Evolutionary conservation across 2,797 vertebrate genomes (phyloP), one percentile per base, ranked within the genome.

Genomic region (Chaetophractus vellerosus): DNA sequence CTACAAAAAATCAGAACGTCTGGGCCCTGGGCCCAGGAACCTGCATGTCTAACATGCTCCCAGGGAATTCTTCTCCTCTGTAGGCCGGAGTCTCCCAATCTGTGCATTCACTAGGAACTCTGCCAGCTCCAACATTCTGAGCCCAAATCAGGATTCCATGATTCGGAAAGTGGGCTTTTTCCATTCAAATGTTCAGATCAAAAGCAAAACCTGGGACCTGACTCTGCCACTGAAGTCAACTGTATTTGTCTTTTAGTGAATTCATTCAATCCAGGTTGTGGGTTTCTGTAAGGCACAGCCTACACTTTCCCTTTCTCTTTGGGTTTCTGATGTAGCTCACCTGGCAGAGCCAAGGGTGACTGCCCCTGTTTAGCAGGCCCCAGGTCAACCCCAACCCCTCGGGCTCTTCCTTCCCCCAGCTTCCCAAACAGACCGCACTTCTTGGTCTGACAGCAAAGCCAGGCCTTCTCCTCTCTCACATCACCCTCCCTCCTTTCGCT

Each of bases 341-440:
- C 4, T 23, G 59, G 24, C 2, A 31, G 38, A 93, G 14, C 9
- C 50, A 2, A 15, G 55, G 36, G 26, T 12, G 69, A 41, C 2
- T 4, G 12, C 59, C 55, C 7, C 31, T 33, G 10, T n/a, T 52
- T 24, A 16, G 33, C 8, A 45, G 55, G 33, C n/a, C 76, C 11
- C 88, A 68, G 52, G 66, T 26, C 38, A 83, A 3, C 4, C 26
- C 26, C 33, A 45, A 10, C 38, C 79, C 64, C 36, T 78, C 26
- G 26, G 3, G 28, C 3, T 7, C 2, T 11, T 10, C 55, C 24
- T 61, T 6, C 5, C 18, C 31, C 6, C 2, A 23, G 8, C 3
- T 31, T 55, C 19, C 9, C 55, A 31, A 4, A 31, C 10, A 14
- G 55, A 36, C 48, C 1, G 21, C 9, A 24, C 74, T 72, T 38